A percentile compares a stretch with the other conserved stretches of the same genome.
Evolutionary conservation across 2,888 invertebrate species (phyloP).

Genomic region (Tiphia femorata): DNA sequence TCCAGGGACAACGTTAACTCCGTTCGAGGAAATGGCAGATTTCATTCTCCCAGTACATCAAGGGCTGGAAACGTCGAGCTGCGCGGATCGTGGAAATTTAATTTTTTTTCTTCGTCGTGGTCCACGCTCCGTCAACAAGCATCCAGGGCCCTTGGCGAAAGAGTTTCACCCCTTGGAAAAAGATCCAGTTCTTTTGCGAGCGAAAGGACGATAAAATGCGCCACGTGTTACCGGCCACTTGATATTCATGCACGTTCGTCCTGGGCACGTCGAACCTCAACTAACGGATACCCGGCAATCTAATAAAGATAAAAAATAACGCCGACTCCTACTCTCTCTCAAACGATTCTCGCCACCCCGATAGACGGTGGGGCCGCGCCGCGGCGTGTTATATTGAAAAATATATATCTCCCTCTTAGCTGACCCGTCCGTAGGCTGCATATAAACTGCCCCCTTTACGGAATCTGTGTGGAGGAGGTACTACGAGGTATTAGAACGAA

Average conservation of each 20-base stretch:
- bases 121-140: too few relatives aligned
- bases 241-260: conserved; percentile 60
- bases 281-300: conserved; percentile 62
- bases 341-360: conserved; percentile 41
- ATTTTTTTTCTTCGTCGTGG: too few relatives aligned
- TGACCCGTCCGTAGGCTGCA: conserved; percentile 63
- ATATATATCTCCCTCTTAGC: conserved; percentile 58
- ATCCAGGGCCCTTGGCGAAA: too few relatives aligned
- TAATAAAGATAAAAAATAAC: conserved; percentile 69
- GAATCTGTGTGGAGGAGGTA: conserved; percentile 44
- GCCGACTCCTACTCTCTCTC: conserved; percentile 46
- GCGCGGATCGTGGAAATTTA: too few relatives aligned
- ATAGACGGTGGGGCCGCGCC: conserved; percentile 20
- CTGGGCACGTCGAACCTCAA: conserved; percentile 56
- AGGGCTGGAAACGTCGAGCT: too few relatives aligned
- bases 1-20: too few relatives aligned
- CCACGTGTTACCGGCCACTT: conserved; percentile 51
- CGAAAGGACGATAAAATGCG: conserved; percentile 50
- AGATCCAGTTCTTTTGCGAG: too few relatives aligned
- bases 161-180: too few relatives aligned
- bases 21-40: too few relatives aligned
- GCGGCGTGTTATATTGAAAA: conserved; percentile 62
- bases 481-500: conserved; percentile 39
- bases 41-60: too few relatives aligned
- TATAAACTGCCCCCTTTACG: conserved; percentile 65